Percentiles rank a stretch among this genome's conserved stretches.
Evolutionary conservation across 1,140 invertebrate genomes (phyloP).

Genomic region (Parapsyche elsis): DNA sequence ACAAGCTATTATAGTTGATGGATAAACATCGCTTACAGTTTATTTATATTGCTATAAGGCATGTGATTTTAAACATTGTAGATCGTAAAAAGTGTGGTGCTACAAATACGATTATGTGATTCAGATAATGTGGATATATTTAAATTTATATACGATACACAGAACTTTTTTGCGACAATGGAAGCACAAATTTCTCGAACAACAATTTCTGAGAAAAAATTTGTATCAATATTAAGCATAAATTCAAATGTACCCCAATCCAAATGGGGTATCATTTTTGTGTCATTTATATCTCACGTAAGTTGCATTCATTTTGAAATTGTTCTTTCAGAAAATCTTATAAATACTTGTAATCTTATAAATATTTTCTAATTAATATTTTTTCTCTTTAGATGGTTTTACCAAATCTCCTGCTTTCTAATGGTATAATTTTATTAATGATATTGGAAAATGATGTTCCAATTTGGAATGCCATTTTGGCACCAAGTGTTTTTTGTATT

Average conservation of each 20-base stretch:
- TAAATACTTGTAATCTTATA: constrained; percentile 13
- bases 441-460: constrained; percentile 38
- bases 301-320: too few relatives aligned
- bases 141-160: too few relatives aligned
- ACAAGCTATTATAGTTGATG: too few relatives aligned
- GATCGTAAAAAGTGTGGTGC: not conserved
- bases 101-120: too few relatives aligned
- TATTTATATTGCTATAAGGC: not conserved
- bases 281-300: constrained; percentile 45
- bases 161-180: not conserved
- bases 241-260: constrained; percentile 23
- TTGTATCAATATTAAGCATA: constrained; percentile 41
- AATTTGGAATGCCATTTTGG: constrained; percentile 18
- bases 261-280: constrained; percentile 44
- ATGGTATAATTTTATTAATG: constrained; percentile 43
- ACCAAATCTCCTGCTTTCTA: constrained; percentile 41
- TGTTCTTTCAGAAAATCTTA: too few relatives aligned
- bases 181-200: constrained; percentile 16
- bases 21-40: not conserved
- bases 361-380: not conserved
- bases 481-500: constrained; percentile 43
- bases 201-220: constrained; percentile 38
- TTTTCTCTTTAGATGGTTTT: constrained; percentile 44
- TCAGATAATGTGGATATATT: too few relatives aligned
- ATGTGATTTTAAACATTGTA: not conserved